Conservation (phyloP, 2,888 invertebrate genomes). For the Macaria notata region DNA sequence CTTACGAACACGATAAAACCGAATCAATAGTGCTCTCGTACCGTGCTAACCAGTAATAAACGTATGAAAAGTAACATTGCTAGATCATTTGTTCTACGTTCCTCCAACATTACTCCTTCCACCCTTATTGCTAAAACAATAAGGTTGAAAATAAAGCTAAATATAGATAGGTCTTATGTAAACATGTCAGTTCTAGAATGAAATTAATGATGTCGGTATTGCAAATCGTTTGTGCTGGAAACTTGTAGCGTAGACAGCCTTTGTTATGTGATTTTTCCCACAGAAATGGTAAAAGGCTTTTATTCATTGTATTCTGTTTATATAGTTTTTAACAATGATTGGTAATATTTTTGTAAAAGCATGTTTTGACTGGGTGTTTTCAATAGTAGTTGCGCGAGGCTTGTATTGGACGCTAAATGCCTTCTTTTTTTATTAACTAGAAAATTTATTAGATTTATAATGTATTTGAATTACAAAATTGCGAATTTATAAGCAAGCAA, state of each 20-base stretch:
- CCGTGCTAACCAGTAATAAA: constrained; percentile 73
- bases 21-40: constrained; percentile 68
- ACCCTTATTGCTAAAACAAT: constrained; percentile 34
- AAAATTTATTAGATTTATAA: too few relatives aligned
- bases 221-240: constrained; percentile 66
- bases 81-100: constrained; percentile 59
- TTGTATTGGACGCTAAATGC: too few relatives aligned
- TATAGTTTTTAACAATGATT: too few relatives aligned
- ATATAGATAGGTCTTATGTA: constrained; percentile 34
- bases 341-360: too few relatives aligned
- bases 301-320: constrained; percentile 6
- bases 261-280: constrained; percentile 32
- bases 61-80: constrained; percentile 67
- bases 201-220: constrained; percentile 68
- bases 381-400: too few relatives aligned
- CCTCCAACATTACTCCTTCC: constrained; percentile 27
- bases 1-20: constrained; percentile 62
- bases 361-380: too few relatives aligned
- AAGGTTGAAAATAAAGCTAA: constrained; percentile 38
- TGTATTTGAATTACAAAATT: too few relatives aligned
- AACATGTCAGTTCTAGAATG: constrained; percentile 50
- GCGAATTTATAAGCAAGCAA: too few relatives aligned
- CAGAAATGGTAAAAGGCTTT: constrained; percentile 20
- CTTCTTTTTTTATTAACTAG: too few relatives aligned
- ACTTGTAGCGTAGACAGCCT: constrained; percentile 50